Evolutionary conservation across 2,888 invertebrate genomes (phyloP).

Genomic region (Brachynemurus nebulosus): DNA sequence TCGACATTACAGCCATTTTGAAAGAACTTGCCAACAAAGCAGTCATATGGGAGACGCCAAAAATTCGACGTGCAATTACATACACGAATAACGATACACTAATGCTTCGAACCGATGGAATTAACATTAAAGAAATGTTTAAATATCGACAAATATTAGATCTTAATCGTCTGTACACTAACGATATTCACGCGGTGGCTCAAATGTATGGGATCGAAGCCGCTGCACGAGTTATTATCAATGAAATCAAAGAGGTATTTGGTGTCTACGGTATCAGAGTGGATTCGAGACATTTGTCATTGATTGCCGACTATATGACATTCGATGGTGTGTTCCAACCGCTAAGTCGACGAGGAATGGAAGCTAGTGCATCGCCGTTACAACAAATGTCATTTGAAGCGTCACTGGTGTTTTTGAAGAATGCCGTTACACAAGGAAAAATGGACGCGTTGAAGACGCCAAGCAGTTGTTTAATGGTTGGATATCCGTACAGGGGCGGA

Average conservation of each 20-base stretch:
- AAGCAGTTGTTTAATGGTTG: slow-evolving; percentile 76
- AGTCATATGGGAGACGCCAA: slow-evolving; percentile 64
- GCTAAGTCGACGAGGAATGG: slow-evolving; percentile 83
- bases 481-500: slow-evolving; percentile 67
- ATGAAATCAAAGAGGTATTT: slow-evolving; percentile 93
- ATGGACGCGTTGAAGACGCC: slow-evolving; percentile 67
- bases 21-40: slow-evolving; percentile 53
- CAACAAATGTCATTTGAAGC: slow-evolving; percentile 99
- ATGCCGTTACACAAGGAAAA: slow-evolving; percentile 52
- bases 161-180: slow-evolving; percentile 73
- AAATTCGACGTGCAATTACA: slow-evolving; percentile 75
- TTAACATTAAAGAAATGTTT: slow-evolving; percentile 87
- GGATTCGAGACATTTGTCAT: slow-evolving; percentile 79
- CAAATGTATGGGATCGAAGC: slow-evolving; percentile 94
- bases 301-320: slow-evolving; percentile 98
- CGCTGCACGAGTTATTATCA: slow-evolving; percentile 76
- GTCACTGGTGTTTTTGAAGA: slow-evolving; percentile 69
- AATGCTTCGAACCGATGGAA: slow-evolving; percentile 85
- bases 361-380: slow-evolving; percentile 77
- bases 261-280: slow-evolving; percentile 94
- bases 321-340: slow-evolving; percentile 81
- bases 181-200: slow-evolving; percentile 86
- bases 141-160: slow-evolving; percentile 65
- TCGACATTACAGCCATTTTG: slow-evolving; percentile 65
- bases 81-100: slow-evolving; percentile 48